These are phyloP conservation scores for Gasterosteus nipponicus DNA, from an alignment of 2,113 vertebrate species.

Conservation along the genomic window DNA sequence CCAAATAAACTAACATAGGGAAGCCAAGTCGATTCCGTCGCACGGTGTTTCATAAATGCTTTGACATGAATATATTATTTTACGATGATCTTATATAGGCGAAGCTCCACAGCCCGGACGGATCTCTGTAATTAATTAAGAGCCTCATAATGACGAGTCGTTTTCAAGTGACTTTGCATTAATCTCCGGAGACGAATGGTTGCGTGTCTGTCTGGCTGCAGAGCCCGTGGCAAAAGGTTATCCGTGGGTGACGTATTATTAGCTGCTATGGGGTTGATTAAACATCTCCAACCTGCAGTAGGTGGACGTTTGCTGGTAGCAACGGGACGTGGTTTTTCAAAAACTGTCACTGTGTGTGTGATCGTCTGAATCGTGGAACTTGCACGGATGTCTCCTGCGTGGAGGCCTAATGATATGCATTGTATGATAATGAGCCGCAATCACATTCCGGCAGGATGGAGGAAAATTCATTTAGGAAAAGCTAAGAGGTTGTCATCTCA, in stretches of 20 bases:
- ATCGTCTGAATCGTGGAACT: conserved; percentile 17
- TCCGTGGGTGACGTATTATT: conserved; percentile 23
- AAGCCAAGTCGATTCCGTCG: background rate
- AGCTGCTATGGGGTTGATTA: conserved; percentile 13
- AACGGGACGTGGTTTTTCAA: background rate
- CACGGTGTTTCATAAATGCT: background rate
- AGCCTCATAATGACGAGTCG: conserved; percentile 29
- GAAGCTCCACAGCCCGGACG: background rate
- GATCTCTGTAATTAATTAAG: conserved; percentile 5
- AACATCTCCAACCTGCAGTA: conserved; percentile 10
- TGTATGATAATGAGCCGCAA: conserved; percentile 48
- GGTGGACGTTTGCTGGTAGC: background rate
- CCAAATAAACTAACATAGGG: background rate
- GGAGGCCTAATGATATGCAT: conserved; percentile 44
- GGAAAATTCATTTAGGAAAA: conserved; percentile 39
- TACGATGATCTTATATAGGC: background rate
- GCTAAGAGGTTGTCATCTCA: conserved; percentile 50
- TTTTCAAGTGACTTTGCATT: conserved; percentile 36
- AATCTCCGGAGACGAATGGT: conserved; percentile 45
- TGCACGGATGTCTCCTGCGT: conserved; percentile 17
- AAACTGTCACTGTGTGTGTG: background rate
- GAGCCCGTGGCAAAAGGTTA: conserved; percentile 19
- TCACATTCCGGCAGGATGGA: conserved; percentile 48
- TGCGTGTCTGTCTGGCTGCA: conserved; percentile 10
- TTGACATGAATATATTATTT: background rate